Conservation (phyloP, 2,888 invertebrate species). For the Eumerus sabulonum region DNA sequence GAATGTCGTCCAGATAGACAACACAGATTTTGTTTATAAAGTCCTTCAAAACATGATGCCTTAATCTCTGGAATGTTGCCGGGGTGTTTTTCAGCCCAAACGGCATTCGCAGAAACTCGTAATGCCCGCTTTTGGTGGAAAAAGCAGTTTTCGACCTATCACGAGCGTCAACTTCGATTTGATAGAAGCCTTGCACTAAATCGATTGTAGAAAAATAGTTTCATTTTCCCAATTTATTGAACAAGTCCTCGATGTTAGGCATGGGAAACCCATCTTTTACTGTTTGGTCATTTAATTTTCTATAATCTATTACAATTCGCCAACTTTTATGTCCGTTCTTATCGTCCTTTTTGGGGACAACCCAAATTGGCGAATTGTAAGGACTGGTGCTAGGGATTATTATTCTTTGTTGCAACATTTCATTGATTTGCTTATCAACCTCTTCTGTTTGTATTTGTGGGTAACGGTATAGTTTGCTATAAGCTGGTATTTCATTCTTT, state of each 20-base stretch:
- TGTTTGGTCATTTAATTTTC: slow-evolving; percentile 6
- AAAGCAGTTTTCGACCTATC: not conserved
- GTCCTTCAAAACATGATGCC: slow-evolving; percentile 1
- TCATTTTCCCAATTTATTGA: slow-evolving; percentile 8
- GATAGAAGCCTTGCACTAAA: not conserved
- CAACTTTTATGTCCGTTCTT: slow-evolving; percentile 26
- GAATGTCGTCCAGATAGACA: slow-evolving; percentile 19
- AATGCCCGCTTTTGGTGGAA: slow-evolving; percentile 67
- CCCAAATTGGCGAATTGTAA: slow-evolving; percentile 29
- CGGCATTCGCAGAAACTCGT: no score
- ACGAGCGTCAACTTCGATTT: slow-evolving; percentile 1
- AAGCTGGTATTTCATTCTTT: slow-evolving; percentile 21
- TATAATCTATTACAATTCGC: slow-evolving; percentile 24
- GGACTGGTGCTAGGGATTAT: slow-evolving; percentile 20
- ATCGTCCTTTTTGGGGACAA: slow-evolving; percentile 16
- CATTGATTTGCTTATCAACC: slow-evolving; percentile 18
- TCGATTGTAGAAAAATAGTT: slow-evolving; percentile 4
- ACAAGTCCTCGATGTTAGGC: slow-evolving; percentile 2
- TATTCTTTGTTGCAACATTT: slow-evolving; percentile 15
- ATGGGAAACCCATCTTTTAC: slow-evolving; percentile 11
- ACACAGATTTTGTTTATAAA: slow-evolving; percentile 27
- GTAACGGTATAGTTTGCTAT: slow-evolving; percentile 15
- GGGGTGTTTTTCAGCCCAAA: no score
- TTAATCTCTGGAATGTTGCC: slow-evolving; percentile 15
- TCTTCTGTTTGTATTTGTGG: slow-evolving; percentile 13